Evolutionary conservation across 2,888 invertebrate genomes (phyloP).

Genomic region (Acanthoscelides obtectus): DNA sequence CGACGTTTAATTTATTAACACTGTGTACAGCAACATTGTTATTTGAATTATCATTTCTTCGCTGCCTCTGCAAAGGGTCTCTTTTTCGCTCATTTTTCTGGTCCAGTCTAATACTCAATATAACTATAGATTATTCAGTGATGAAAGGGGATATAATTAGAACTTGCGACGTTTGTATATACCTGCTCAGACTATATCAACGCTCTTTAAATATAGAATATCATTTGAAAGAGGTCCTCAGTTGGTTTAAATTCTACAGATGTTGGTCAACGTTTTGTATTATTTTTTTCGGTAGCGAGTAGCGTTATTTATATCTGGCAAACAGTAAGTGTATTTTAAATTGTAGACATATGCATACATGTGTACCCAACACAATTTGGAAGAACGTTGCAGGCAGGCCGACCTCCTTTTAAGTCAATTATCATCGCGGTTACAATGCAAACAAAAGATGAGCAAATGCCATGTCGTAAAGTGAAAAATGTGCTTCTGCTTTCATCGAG

Average conservation of each 20-base stretch:
- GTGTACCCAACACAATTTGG: neutral
- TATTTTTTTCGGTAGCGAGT: neutral
- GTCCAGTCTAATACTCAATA: too few species aligned
- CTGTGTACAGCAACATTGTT: too few species aligned
- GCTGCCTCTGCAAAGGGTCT: too few species aligned
- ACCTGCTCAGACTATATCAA: too few species aligned
- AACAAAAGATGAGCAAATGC: neutral
- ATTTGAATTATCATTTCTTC: too few species aligned
- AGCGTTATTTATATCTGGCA: neutral
- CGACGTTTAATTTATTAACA: too few species aligned
- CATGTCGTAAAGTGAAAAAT: neutral
- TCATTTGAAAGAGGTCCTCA: neutral
- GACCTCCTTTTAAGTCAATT: neutral
- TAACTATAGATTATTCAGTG: too few species aligned
- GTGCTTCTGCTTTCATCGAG: neutral
- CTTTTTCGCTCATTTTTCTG: too few species aligned
- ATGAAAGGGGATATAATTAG: too few species aligned
- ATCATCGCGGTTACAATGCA: neutral
- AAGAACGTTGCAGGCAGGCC: neutral
- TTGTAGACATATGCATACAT: neutral
- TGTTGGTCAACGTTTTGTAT: neutral
- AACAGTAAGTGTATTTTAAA: too few species aligned
- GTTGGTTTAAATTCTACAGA: neutral
- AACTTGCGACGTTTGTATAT: too few species aligned
- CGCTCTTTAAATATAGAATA: too few species aligned